Evolutionary conservation across 1,140 invertebrate species (phyloP), one percentile per base, ranked within the genome.

Genomic region (Archivesica marissinica): DNA sequence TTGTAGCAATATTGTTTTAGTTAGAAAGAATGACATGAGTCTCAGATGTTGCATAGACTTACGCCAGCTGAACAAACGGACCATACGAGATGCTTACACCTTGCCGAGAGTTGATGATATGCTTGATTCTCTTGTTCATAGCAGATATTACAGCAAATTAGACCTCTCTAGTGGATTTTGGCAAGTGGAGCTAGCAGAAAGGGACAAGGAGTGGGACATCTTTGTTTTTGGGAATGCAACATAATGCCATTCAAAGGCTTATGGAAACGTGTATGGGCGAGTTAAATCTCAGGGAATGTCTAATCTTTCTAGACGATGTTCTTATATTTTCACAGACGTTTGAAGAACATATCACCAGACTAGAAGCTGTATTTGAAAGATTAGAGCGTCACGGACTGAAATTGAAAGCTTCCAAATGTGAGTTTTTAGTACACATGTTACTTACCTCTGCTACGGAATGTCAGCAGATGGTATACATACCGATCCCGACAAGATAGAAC

Each of bases 21-120:
- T 78, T 20, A n/a, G 76, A 17, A 78, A 61, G 28, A 76, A 76
- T 44, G 76, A 78, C 28, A 41, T 41, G 13, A 30, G 47, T 41
- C 33, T 78, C 13, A 23, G 56, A 2, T 76, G 52, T 38, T 56
- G 50, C 35, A 77, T 61, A 11, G 54, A 77, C 38, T 44, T 77
- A 4, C 30, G 77, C 2, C 20, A 68, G 33, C 64, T 95, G 23
- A 95, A 95, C 86, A 4, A 7, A 74, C 89, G 81, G 0, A 95
- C 93, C 0, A 90, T 91, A 0, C 84, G 89, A 56, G 95, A 96
- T 88, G 90, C 86, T 54, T 96, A 94, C 88, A 95, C 95, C 88
- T 79, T 95, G 0, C 95, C 94, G 0, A 61, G 90, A 1, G 94
- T 95, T 30, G 93, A 95, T 17, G 94, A 95, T 25, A 87, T 87